These are phyloP conservation scores for Porphyrio hochstetteri DNA, from an alignment of 2,113 vertebrate species.

Conservation along the genomic window DNA sequence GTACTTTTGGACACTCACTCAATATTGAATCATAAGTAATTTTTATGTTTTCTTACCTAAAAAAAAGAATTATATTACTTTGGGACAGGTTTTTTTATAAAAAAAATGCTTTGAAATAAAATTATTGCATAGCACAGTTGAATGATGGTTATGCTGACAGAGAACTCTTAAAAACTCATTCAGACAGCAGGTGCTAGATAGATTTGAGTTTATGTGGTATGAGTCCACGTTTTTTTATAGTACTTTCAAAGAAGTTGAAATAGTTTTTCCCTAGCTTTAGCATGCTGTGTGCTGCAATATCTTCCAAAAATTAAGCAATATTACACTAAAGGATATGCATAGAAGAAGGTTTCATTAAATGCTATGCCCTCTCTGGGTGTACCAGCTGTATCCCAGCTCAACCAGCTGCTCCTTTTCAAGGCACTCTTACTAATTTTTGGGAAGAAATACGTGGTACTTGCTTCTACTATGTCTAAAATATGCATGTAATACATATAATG, in stretches of 20 bases:
- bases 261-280: neutral
- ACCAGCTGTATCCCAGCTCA: neutral
- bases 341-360: neutral
- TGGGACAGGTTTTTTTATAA: neutral
- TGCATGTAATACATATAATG: neutral
- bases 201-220: neutral
- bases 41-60: neutral
- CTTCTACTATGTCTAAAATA: neutral
- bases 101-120: neutral
- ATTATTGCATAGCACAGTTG: neutral
- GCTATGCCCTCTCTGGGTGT: neutral
- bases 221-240: neutral
- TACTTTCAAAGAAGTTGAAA: neutral
- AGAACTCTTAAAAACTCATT: neutral
- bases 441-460: neutral
- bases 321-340: neutral
- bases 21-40: neutral
- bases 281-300: neutral
- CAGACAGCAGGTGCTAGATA: neutral
- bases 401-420: neutral
- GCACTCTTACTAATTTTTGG: no score
- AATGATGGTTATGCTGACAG: accelerated
- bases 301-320: neutral
- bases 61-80: neutral
- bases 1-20: neutral